These are phyloP conservation scores for Echinometra lucunter DNA, from an alignment of 53 echinoderm and acorn worm genomes.

Conservation along the genomic window DNA sequence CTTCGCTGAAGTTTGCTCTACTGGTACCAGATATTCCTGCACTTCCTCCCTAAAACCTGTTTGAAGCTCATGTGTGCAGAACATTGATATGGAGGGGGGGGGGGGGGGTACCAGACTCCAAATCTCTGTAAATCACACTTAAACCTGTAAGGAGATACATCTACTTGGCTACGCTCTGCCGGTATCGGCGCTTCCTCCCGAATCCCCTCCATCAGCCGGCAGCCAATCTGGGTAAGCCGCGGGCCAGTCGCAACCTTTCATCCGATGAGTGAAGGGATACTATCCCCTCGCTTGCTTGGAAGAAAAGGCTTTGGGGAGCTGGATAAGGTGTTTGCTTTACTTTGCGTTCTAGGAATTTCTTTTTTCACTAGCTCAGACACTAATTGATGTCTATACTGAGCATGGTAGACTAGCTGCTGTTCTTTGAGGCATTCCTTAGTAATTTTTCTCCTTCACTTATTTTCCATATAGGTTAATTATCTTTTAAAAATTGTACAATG, in stretches of 20 bases:
- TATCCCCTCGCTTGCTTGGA: not conserved
- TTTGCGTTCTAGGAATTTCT: not conserved
- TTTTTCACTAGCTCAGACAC: not conserved
- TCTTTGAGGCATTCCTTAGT: not conserved
- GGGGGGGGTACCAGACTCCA: not conserved
- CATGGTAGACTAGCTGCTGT: not conserved
- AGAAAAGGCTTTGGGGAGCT: not conserved
- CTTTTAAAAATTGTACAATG: not conserved
- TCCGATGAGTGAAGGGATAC: conserved; percentile 37
- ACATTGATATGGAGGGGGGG: not conserved
- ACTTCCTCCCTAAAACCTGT: too few species aligned
- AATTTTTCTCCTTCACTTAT: not conserved
- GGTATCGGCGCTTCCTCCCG: conserved; percentile 18
- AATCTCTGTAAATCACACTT: not conserved
- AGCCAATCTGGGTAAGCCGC: conserved; percentile 13
- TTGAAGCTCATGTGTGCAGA: too few species aligned
- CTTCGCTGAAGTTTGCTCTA: too few species aligned
- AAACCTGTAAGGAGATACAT: not conserved
- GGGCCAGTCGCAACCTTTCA: conserved; percentile 56
- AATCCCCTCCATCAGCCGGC: conserved; percentile 37
- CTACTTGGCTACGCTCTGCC: not conserved
- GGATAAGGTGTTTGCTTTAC: conserved; percentile 9
- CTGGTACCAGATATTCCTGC: too few species aligned
- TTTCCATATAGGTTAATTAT: not conserved
- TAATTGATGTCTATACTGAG: not conserved